These are phyloP conservation scores for Solenopsis fugax DNA, from an alignment of 1,140 invertebrate species.

Conservation along the genomic window DNA sequence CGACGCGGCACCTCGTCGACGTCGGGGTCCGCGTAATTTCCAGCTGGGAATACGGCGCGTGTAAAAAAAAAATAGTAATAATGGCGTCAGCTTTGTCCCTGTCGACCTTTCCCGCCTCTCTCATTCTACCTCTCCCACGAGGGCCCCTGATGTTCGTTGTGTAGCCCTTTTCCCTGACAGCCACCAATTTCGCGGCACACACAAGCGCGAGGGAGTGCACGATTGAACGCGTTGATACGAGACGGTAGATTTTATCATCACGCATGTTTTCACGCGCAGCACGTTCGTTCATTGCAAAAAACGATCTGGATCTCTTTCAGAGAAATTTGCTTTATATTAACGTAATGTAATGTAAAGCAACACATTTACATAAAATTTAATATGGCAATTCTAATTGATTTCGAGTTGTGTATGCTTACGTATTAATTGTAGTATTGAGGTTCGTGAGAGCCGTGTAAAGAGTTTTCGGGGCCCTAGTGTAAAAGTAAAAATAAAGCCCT, in stretches of 20 bases:
- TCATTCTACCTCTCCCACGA: slow-evolving; percentile 22
- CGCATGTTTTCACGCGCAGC: slow-evolving; percentile 54
- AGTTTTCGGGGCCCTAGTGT: no score
- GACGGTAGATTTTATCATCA: slow-evolving; percentile 76
- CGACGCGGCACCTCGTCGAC: slow-evolving; percentile 38
- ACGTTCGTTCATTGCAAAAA: slow-evolving; percentile 77
- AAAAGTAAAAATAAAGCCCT: no score
- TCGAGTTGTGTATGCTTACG: background rate
- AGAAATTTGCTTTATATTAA: slow-evolving; percentile 27
- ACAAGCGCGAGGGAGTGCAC: slow-evolving; percentile 63
- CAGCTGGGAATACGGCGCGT: slow-evolving; percentile 57
- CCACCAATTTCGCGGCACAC: slow-evolving; percentile 62
- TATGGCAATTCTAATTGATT: background rate
- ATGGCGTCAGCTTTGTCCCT: slow-evolving; percentile 72
- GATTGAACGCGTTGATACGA: slow-evolving; percentile 70
- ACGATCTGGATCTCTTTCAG: slow-evolving; percentile 69
- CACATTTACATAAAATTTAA: background rate
- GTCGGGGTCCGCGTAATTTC: slow-evolving; percentile 67
- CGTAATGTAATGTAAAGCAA: background rate
- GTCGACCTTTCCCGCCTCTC: slow-evolving; percentile 50
- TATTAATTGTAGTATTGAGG: background rate
- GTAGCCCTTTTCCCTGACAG: slow-evolving; percentile 47
- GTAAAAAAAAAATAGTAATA: slow-evolving; percentile 74
- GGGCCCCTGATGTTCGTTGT: slow-evolving; percentile 43
- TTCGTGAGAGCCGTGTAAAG: background rate